These are phyloP conservation scores for Argya squamiceps DNA, from an alignment of 2,797 vertebrate species.

Conservation along the genomic window DNA sequence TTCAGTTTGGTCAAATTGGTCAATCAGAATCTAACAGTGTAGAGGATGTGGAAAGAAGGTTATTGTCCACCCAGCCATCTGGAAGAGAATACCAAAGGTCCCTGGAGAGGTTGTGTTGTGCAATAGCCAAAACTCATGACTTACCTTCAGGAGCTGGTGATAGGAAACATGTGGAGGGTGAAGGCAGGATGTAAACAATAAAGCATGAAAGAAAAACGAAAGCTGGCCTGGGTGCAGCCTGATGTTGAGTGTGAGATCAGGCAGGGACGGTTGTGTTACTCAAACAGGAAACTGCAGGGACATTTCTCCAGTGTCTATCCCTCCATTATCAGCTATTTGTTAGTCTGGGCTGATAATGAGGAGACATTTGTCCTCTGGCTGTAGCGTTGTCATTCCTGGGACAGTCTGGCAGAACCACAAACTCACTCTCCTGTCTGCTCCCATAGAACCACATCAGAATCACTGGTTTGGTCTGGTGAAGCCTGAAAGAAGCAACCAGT, in stretches of 20 bases:
- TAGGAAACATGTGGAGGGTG: slow-evolving; percentile 37
- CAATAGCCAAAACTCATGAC: background rate
- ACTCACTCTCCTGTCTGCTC: background rate
- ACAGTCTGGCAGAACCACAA: background rate
- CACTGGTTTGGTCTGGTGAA: background rate
- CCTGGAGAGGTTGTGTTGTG: background rate
- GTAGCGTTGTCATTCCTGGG: background rate
- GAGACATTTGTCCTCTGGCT: background rate
- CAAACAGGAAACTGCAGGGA: slow-evolving; percentile 10
- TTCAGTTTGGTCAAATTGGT: background rate
- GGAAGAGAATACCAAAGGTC: background rate
- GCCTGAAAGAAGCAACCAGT: background rate
- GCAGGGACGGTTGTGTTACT: background rate
- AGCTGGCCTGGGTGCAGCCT: background rate
- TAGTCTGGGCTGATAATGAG: background rate
- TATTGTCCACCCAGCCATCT: background rate
- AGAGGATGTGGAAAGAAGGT: background rate
- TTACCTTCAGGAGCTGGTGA: slow-evolving; percentile 27
- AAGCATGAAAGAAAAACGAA: background rate
- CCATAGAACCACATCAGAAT: background rate
- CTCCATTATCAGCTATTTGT: background rate
- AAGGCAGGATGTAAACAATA: slow-evolving; percentile 35
- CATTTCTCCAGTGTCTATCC: background rate
- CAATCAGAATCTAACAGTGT: background rate
- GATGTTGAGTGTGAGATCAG: background rate